Conservation (phyloP, 2,797 vertebrate species). For the Allobates femoralis region DNA sequence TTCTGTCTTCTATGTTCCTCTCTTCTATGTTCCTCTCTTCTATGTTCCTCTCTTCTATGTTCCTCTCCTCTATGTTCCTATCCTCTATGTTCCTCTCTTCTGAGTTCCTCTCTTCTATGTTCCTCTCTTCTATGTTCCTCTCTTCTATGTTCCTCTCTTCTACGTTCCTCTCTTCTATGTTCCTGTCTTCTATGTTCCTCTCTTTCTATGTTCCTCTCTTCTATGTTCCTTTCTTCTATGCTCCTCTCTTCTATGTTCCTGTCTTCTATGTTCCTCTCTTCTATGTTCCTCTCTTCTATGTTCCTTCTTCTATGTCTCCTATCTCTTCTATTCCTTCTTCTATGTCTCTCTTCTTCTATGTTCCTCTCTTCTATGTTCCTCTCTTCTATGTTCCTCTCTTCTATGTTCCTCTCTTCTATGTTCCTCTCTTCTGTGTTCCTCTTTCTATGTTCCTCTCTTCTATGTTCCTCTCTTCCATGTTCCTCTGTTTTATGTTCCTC, state of each 20-base stretch:
- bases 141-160: too few relatives aligned
- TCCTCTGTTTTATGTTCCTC: neutral
- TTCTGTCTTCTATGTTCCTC: neutral
- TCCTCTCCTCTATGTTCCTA: neutral
- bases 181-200: too few relatives aligned
- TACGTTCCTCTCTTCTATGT: neutral
- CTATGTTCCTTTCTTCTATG: too few relatives aligned
- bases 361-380: neutral
- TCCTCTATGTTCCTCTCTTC: neutral
- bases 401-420: neutral
- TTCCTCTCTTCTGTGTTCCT: neutral
- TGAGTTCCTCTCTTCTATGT: neutral
- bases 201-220: too few relatives aligned
- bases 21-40: neutral
- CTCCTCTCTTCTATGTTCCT: too few relatives aligned
- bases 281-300: neutral
- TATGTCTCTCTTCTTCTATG: neutral
- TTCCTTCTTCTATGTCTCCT: neutral
- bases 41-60: neutral
- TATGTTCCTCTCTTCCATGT: neutral
- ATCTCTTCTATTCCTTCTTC: neutral
- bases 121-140: too few relatives aligned
- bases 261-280: too few relatives aligned
- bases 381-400: too few relatives aligned
- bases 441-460: neutral